Base-by-base conservation (phyloP, 1,140 invertebrate species). In the Babylonia areolata region DNA sequence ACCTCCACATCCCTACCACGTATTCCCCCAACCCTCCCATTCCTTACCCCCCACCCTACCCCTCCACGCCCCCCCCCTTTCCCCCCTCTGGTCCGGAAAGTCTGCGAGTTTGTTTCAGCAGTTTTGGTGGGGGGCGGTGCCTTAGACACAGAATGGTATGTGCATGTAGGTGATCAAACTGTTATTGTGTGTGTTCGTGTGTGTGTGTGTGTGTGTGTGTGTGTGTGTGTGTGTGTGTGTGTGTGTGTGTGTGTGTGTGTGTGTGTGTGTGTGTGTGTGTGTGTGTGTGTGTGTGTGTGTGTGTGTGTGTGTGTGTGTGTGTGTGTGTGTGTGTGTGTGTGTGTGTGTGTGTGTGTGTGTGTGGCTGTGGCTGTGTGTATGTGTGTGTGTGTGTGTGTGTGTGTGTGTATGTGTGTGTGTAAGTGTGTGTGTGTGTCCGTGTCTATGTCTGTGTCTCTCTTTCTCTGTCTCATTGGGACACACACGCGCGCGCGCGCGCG, bases 211-310 rank as follows among this genome's bases (percentile, higher is more conserved):
- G 23, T 71, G 23, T 28, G 11, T 28, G 69, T 71, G 69, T 28
- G 23, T 75, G 73, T 75, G 73, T 75, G 73, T 75, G 73, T 75
- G 73, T 71, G 69, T 71, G 69, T 71, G 69, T 71, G 69, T 71
- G 69, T 71, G n/a, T n/a, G n/a, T n/a, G n/a, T n/a, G n/a, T n/a
- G n/a, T n/a, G n/a, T n/a, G n/a, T n/a, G n/a, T n/a, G n/a, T n/a
- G n/a, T n/a, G n/a, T n/a, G n/a, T n/a, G n/a, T n/a, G n/a, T n/a
- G n/a, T n/a, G n/a, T n/a, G n/a, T n/a, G n/a, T n/a, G n/a, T n/a
- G n/a, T n/a, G n/a, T n/a, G n/a, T n/a, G n/a, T n/a, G n/a, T n/a
- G n/a, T 12, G 69, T 71, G 69, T n/a, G 69, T 12, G 69, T 39
- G 35, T 40, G 77, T 78, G 77, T 78, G 77, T 37, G 77, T 37